phyloP scores from a whole-genome alignment of 2,113 vertebrate genomes.

The Orientallactaga bullata region DNA sequence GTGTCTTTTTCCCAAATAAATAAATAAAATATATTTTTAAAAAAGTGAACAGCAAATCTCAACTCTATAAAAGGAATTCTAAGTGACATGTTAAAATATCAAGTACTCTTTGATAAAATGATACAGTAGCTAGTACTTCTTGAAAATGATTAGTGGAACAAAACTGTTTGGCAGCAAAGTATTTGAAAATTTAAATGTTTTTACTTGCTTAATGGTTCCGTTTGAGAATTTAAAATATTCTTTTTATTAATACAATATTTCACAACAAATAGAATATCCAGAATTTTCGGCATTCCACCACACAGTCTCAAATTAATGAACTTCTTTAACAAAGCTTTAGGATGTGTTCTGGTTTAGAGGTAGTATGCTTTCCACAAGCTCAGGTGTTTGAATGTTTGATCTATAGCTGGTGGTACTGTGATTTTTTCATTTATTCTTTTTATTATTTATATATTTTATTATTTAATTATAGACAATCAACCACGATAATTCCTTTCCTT shows the following conservation, averaged over 20 bases:
- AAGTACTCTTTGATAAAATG: background rate
- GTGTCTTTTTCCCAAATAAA: no score
- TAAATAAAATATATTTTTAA: no score
- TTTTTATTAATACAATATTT: background rate
- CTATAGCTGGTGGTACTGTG: background rate
- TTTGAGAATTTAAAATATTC: slow-evolving; percentile 22
- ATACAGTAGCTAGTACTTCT: background rate
- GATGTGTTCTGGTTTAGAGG: background rate
- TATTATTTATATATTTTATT: no score
- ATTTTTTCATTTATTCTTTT: no score
- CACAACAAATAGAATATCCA: background rate
- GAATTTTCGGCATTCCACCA: background rate
- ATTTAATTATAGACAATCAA: background rate
- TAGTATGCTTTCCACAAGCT: background rate
- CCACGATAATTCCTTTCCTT: no score
- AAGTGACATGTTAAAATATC: background rate
- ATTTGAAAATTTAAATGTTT: background rate
- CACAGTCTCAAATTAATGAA: background rate
- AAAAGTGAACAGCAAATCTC: background rate
- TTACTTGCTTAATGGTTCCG: background rate
- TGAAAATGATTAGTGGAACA: background rate
- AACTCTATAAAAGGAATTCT: background rate
- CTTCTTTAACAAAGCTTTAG: background rate
- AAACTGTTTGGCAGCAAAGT: background rate
- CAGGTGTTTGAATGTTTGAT: background rate